Evolutionary conservation across 2,888 invertebrate genomes (phyloP).

Genomic region (Herminia tarsipennalis): DNA sequence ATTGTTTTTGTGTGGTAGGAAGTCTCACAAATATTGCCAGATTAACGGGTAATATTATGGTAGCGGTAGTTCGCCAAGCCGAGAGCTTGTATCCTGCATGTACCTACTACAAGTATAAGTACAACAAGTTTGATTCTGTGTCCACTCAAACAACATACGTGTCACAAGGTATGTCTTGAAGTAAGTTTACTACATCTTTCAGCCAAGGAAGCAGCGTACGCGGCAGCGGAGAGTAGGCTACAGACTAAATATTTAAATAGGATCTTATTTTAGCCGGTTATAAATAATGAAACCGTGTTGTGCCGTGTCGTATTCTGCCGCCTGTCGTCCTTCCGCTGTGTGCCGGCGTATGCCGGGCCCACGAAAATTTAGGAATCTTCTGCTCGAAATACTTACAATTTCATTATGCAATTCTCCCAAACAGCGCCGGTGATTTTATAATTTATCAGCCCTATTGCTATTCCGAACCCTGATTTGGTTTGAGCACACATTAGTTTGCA

Average conservation of each 20-base stretch:
- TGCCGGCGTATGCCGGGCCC: background rate
- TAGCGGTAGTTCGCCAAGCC: no score
- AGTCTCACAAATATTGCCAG: no score
- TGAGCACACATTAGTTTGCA: background rate
- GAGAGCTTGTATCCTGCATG: no score
- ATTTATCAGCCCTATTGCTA: background rate
- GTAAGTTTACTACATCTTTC: no score
- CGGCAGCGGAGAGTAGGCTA: background rate
- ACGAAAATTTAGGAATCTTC: background rate
- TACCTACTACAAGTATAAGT: no score
- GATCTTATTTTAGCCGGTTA: constrained; percentile 10
- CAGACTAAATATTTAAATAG: constrained; percentile 14
- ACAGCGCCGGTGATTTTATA: background rate
- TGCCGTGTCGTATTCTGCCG: background rate
- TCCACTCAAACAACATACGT: no score
- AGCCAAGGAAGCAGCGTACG: no score
- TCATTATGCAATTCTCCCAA: constrained; percentile 5
- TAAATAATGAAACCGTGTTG: constrained; percentile 15
- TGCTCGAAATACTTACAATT: constrained; percentile 1
- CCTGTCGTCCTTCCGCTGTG: background rate
- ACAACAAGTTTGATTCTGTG: no score
- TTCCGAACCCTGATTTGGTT: background rate
- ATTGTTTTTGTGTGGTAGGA: no score
- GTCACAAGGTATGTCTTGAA: no score
- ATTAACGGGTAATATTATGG: no score